Conservation (phyloP, 2,888 invertebrate genomes). For the Athalia circularis region DNA sequence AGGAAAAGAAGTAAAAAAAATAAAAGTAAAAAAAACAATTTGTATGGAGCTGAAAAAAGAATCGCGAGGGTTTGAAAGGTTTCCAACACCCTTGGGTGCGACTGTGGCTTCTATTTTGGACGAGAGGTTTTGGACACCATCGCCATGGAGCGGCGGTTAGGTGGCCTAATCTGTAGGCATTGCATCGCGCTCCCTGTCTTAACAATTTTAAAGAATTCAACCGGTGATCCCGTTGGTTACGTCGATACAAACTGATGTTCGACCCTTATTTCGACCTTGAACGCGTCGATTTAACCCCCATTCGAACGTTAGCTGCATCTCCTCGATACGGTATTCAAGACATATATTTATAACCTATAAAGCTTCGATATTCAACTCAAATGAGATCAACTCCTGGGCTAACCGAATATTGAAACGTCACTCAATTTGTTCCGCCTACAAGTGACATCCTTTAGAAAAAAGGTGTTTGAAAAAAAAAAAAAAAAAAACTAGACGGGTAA, state of each 20-base stretch:
- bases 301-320: neutral
- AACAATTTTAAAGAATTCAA: neutral
- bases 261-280: slow-evolving; percentile 1
- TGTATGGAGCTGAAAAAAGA: no score
- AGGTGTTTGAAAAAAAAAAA: no score
- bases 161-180: slow-evolving; percentile 34
- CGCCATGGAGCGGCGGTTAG: neutral
- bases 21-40: no score
- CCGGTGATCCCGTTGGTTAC: neutral
- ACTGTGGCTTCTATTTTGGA: no score
- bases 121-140: no score
- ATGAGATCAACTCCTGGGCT: neutral
- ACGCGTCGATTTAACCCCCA: neutral
- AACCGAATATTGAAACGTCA: slow-evolving; percentile 24
- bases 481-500: no score
- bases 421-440: neutral
- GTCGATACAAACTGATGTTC: slow-evolving; percentile 7
- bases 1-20: no score
- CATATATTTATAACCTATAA: no score
- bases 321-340: no score
- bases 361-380: neutral
- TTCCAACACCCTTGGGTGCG: no score
- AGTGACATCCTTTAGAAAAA: no score
- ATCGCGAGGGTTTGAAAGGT: no score
- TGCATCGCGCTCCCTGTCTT: neutral